Base-by-base conservation (phyloP, 2,888 invertebrate species). In the Loripinus fragilis region DNA sequence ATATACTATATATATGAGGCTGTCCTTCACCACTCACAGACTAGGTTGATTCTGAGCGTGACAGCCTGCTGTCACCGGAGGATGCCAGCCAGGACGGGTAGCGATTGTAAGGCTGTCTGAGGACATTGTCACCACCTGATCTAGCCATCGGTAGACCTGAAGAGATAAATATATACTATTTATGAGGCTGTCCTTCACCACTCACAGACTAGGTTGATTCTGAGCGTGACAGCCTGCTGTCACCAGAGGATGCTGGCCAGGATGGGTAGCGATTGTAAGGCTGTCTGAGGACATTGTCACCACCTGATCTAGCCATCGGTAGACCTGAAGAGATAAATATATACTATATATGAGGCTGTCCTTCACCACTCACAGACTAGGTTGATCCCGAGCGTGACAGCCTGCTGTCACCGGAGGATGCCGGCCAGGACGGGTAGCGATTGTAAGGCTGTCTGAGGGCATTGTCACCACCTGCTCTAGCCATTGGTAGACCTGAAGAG, bases 401-500 rank as follows among this genome's bases (percentile, higher is more conserved):
- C 60, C 81, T 85, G 20, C 75, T 74, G 28, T 78, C 81, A 42
- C 42, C 64, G 8, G 68, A 72, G 17, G 75, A 65, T 10, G 76
- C 78, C 15, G 84, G 88, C 85, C 86, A 86, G 15, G 86, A 86
- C 0, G 82, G 76, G 33, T 76, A 81, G 7, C 87, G 73, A 28
- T 55, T 55, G 55, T 28, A 55, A 8, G 55, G 35, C 71, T 74
- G 52, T 80, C 67, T 50, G 76, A 83, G 48, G 66, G 68, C 68
- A 73, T 69, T 66, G 55, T 71, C 48, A 42, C 52, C 55, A 8
- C 8, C 17, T 28, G 28, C 30, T 8, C 55, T 25, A 55, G 55
- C 28, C 55, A 55, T 55, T 25, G 55, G 55, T 25, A 55, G 17
- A 25, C 55, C 28, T 55, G n/a, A n/a, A n/a, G n/a, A n/a, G n/a